Base-by-base conservation (phyloP, 2,888 invertebrate genomes). In the Pharmacophagus antenor region DNA sequence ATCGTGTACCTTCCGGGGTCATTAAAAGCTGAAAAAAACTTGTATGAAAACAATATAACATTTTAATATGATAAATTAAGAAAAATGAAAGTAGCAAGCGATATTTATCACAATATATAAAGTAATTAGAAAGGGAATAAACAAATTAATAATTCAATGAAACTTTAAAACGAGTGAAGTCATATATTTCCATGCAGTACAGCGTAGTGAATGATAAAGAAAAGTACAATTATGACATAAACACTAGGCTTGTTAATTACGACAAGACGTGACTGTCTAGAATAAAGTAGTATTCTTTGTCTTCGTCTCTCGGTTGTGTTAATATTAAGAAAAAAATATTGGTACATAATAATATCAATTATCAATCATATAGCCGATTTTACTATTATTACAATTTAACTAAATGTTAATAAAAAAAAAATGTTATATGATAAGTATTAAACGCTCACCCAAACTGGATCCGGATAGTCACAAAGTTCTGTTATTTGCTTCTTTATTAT, bases 1-100 rank as follows among this genome's bases (percentile, higher is more conserved):
- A 98, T 56, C 98, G 92, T 0, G 98, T 99, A 12, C 98, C 98
- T 88, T 99, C 98, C 0, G 98, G 96, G 74, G 97, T 98, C 63
- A 98, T 82, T 55, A 98, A 83, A 63, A 98, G 87, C 97, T 97
- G 73, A 42, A 91, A 49, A 49, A n/a, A 47, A 20, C 20, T 10
- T 31, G 12, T 31, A 31, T 31, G 31, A 31, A n/a, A n/a, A n/a
- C n/a, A n/a, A n/a, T n/a, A n/a, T n/a, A n/a, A n/a, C n/a, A n/a
- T n/a, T 31, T 31, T 31, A 31, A 31, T 31, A 31, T 15, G 12
- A 31, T 31, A 12, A 15, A 31, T 0, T 31, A 31, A 31, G 31
- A 12, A 31, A 10, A 12, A 10, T n/a, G n/a, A n/a, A n/a, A n/a
- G n/a, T n/a, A n/a, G n/a, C n/a, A n/a, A n/a, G n/a, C n/a, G n/a